A percentile compares a stretch with the other conserved stretches of the same genome.
Conservation (phyloP, 1,140 invertebrate species). For the Apocrypta bakeri region DNA sequence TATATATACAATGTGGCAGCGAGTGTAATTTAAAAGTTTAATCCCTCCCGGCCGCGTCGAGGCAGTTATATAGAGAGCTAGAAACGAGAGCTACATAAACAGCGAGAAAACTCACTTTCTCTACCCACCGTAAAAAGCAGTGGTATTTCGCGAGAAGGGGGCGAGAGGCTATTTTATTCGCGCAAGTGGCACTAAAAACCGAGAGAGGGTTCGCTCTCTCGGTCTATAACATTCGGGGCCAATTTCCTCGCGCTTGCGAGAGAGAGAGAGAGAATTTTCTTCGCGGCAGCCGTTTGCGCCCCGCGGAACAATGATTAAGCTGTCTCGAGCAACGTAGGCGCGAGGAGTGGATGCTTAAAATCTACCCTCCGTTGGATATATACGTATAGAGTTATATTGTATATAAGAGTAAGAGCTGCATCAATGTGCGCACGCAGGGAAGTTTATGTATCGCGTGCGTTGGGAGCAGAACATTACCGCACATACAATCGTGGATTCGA, state of each 20-base stretch:
- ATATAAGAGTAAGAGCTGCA: not conserved
- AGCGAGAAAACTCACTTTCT: not conserved
- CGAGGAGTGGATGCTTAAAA: not conserved
- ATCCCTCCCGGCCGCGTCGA: not conserved
- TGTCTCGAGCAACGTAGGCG: not conserved
- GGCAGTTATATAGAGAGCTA: not conserved
- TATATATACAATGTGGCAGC: no score
- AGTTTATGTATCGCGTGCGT: not conserved
- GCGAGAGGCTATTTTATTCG: not conserved
- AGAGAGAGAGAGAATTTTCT: not conserved
- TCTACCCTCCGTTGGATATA: not conserved
- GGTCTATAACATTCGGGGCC: not conserved
- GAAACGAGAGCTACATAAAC: constrained; percentile 4
- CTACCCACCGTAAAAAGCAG: not conserved
- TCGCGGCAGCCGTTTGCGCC: constrained; percentile 11
- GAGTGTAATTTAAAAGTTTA: constrained; percentile 34
- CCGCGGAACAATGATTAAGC: constrained; percentile 29
- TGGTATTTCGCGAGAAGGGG: not conserved
- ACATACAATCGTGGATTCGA: not conserved
- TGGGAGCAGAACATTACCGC: not conserved
- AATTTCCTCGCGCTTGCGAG: constrained; percentile 9
- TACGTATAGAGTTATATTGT: not conserved
- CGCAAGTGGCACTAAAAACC: constrained; percentile 25
- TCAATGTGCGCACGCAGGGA: not conserved
- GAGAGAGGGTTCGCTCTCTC: not conserved